Percentiles rank a stretch among this genome's conserved stretches.
Evolutionary conservation across 1,140 invertebrate species (phyloP).

Genomic region (Pogonomyrmex barbatus): DNA sequence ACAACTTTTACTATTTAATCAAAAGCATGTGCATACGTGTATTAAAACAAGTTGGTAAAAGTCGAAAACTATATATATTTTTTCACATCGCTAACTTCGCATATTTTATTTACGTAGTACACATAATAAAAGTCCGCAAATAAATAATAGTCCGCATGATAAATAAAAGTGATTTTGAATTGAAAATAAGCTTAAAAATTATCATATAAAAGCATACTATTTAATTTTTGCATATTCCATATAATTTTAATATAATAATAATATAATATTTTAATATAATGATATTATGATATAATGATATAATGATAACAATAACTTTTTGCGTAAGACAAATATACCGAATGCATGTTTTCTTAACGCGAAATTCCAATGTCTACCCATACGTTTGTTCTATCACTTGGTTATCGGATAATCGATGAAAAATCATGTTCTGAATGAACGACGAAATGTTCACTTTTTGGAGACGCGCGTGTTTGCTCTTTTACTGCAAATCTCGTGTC

Average conservation of each 20-base stretch:
- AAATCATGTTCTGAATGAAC: constrained; percentile 22
- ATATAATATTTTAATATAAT: background rate
- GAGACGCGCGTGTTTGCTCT: background rate
- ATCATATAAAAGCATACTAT: background rate
- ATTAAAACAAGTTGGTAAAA: background rate
- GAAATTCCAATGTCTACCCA: background rate
- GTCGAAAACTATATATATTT: constrained; percentile 3
- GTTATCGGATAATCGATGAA: constrained; percentile 19
- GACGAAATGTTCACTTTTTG: constrained; percentile 5
- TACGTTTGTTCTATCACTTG: constrained; percentile 28
- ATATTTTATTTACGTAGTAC: constrained; percentile 19
- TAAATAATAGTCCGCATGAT: background rate
- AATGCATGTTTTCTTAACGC: background rate
- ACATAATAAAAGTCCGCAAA: background rate
- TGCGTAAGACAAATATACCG: background rate
- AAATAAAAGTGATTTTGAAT: background rate
- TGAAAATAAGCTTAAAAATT: background rate
- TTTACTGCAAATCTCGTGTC: background rate
- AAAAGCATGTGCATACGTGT: background rate
- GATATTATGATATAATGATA: no score
- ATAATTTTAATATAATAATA: background rate
- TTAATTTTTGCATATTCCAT: background rate
- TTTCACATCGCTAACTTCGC: background rate
- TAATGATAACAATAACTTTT: background rate
- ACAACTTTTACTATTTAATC: background rate